A percentile compares a stretch with the other conserved stretches of the same genome.
Conservation (phyloP, 1,140 invertebrate genomes). For the Charaxes varanes region DNA sequence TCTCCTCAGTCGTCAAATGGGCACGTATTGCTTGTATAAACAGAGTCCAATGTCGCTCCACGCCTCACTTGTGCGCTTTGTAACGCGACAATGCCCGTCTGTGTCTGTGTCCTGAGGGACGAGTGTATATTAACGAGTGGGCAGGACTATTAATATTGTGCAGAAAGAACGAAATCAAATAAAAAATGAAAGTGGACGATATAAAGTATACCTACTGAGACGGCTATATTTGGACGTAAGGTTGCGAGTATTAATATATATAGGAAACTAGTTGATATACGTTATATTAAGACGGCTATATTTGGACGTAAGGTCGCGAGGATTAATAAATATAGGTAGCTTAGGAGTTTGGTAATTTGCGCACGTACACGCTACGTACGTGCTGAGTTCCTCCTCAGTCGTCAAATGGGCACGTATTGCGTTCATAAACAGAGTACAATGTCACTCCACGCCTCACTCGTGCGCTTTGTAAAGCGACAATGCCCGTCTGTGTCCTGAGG, state of each 20-base stretch:
- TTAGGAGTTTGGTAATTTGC: slow-evolving; percentile 2
- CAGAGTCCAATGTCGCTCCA: slow-evolving; percentile 6
- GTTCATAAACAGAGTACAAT: slow-evolving; percentile 11
- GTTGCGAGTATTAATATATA: no score
- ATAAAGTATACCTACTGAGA: no score
- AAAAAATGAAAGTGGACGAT: no score
- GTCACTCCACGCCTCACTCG: slow-evolving; percentile 1
- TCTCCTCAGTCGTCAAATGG: neutral
- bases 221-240: slow-evolving; percentile 12
- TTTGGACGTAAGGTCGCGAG: slow-evolving; percentile 11
- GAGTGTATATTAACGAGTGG: no score
- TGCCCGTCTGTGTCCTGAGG: no score
- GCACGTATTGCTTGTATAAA: slow-evolving; percentile 8
- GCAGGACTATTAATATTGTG: no score
- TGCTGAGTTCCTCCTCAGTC: slow-evolving; percentile 4
- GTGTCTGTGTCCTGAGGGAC: no score
- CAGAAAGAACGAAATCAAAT: no score
- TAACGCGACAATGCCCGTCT: neutral
- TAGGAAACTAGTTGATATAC: no score
- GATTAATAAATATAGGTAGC: slow-evolving; percentile 13
- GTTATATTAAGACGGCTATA: no score
- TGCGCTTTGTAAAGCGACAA: neutral
- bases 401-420: slow-evolving; percentile 3
- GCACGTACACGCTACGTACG: slow-evolving; percentile 7
- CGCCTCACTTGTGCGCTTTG: neutral